Evolutionary conservation across 2,797 vertebrate species (phyloP).

Genomic region (Dermochelys coriacea): DNA sequence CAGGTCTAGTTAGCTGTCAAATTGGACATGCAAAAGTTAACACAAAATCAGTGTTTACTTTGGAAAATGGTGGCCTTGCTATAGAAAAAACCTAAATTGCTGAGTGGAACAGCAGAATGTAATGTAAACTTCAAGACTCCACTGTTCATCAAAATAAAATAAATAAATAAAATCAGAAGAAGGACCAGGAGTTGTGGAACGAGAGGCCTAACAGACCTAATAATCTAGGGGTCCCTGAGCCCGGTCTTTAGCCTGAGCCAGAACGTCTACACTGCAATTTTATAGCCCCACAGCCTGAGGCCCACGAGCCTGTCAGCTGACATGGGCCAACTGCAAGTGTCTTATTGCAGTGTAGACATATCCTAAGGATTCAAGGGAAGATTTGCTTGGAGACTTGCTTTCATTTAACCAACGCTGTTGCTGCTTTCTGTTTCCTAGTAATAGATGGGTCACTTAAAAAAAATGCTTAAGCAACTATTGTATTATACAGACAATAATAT

Average conservation of each 20-base stretch:
- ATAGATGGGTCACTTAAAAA: not conserved
- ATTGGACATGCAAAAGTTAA: not conserved
- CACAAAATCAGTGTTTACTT: not conserved
- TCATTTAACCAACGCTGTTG: not conserved
- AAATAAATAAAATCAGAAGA: no score
- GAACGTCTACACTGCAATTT: not conserved
- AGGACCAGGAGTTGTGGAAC: not conserved
- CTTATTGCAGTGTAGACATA: not conserved
- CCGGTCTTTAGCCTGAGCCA: not conserved
- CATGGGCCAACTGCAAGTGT: not conserved
- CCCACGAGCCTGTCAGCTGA: not conserved
- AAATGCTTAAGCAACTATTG: not conserved
- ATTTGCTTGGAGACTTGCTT: not conserved
- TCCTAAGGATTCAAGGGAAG: not conserved
- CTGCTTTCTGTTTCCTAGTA: not conserved
- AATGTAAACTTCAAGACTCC: not conserved
- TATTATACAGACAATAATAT: not conserved
- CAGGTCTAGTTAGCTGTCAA: not conserved
- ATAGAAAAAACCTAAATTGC: not conserved
- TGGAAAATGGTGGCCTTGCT: not conserved
- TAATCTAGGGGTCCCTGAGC: not conserved
- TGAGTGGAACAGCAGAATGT: not conserved
- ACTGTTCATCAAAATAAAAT: no score
- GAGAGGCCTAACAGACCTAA: not conserved
- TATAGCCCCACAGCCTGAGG: not conserved